Conservation (phyloP, 2,113 vertebrate species). For the Psittacula cyanocephala region DNA sequence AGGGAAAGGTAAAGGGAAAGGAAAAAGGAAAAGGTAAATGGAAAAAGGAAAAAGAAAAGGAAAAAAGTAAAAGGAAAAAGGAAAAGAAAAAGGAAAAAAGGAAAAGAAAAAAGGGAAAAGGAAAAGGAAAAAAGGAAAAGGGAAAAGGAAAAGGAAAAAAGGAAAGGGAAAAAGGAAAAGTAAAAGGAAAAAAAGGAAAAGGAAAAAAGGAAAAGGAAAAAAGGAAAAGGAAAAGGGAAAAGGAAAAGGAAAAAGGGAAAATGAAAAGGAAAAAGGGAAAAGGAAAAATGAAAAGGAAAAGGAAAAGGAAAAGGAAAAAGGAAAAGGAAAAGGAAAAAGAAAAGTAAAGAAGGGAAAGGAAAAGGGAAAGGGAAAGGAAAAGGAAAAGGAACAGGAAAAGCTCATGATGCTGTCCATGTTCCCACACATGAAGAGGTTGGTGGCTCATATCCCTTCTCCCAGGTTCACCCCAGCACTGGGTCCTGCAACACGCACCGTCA, state of each 20-base stretch:
- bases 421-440: rapidly evolving
- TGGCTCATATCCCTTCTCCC: not conserved
- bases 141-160: rapidly evolving
- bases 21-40: rapidly evolving
- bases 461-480: not conserved
- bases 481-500: rapidly evolving
- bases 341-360: no score
- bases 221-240: rapidly evolving
- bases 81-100: rapidly evolving
- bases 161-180: rapidly evolving
- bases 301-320: no score
- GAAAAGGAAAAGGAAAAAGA: no score
- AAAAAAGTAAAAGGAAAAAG: rapidly evolving
- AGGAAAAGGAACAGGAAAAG: not conserved
- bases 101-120: rapidly evolving
- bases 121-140: no score
- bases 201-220: rapidly evolving
- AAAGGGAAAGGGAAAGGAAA: no score
- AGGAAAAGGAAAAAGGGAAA: no score
- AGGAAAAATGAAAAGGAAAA: no score
- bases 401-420: not conserved
- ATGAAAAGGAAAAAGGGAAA: no score
- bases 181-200: rapidly evolving
- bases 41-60: rapidly evolving
- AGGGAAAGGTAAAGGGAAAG: rapidly evolving